These are phyloP conservation scores for Oedothorax gibbosus DNA, from an alignment of 1,140 invertebrate genomes.

Conservation along the genomic window DNA sequence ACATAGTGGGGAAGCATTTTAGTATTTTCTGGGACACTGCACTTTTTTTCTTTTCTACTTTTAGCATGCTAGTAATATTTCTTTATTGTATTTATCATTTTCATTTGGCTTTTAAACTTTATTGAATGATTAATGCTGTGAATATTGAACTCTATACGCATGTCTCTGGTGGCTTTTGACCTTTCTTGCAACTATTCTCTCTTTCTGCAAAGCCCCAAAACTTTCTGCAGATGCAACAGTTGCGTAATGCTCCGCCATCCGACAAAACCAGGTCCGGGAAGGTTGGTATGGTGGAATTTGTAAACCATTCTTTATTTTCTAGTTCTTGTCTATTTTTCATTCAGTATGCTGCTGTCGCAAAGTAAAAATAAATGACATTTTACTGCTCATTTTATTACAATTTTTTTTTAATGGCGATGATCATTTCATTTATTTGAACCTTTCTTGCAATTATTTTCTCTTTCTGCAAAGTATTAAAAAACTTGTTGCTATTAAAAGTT, in stretches of 20 bases:
- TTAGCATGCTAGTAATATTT: not conserved
- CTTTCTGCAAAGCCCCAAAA: constrained; percentile 53
- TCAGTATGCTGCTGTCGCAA: too few species aligned
- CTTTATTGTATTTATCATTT: constrained; percentile 11
- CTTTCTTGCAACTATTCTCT: constrained; percentile 42
- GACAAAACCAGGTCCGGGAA: constrained; percentile 52
- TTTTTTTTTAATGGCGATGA: too few species aligned
- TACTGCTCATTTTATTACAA: too few species aligned
- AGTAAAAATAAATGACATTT: too few species aligned
- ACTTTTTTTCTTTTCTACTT: not conserved
- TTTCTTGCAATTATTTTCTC: too few species aligned
- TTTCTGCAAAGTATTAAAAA: too few species aligned
- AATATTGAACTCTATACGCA: constrained; percentile 31
- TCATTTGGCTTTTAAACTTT: constrained; percentile 1
- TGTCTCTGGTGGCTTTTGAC: constrained; percentile 39
- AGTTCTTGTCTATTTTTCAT: too few species aligned
- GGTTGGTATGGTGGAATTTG: constrained; percentile 44
- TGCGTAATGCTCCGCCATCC: constrained; percentile 55
- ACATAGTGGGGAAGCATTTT: too few species aligned
- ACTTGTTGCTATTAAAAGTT: too few species aligned
- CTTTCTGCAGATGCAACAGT: constrained; percentile 54
- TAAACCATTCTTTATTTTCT: too few species aligned
- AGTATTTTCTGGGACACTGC: not conserved
- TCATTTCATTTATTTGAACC: too few species aligned
- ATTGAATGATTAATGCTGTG: constrained; percentile 21